phyloP scores from a whole-genome alignment of 2,888 invertebrate species.

The Hermaeophaga mercurialis region DNA sequence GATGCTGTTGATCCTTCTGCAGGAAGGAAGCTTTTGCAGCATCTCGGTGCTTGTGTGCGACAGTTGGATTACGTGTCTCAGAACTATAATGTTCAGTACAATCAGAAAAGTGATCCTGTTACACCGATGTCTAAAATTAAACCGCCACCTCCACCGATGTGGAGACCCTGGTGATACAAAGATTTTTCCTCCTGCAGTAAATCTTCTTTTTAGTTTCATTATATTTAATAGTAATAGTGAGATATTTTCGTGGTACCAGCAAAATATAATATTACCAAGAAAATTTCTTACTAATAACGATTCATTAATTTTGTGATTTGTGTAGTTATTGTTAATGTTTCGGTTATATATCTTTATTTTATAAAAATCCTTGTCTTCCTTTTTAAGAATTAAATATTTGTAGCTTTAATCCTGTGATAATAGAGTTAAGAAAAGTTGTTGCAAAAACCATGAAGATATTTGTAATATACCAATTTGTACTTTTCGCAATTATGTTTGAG shows the following conservation, averaged over 20 bases:
- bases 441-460: conserved; percentile 1
- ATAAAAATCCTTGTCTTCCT: conserved; percentile 13
- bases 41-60: conserved; percentile 59
- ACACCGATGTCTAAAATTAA: conserved; percentile 40
- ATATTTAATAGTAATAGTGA: too few species aligned
- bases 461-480: conserved; percentile 3
- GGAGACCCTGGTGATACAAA: conserved; percentile 58
- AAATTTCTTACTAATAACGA: too few species aligned
- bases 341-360: not conserved
- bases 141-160: conserved; percentile 49
- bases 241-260: too few species aligned
- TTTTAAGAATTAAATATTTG: conserved; percentile 7
- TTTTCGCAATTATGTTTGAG: too few species aligned
- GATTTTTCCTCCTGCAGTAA: too few species aligned
- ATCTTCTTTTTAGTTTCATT: too few species aligned
- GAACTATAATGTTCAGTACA: conserved; percentile 41
- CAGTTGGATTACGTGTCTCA: conserved; percentile 52
- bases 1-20: conserved; percentile 60
- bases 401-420: conserved; percentile 56
- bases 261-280: too few species aligned
- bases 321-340: not conserved
- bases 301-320: not conserved
- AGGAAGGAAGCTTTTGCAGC: conserved; percentile 62
- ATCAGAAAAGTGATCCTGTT: conserved; percentile 31
- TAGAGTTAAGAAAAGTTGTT: conserved; percentile 19